phyloP scores from a whole-genome alignment of 1,140 invertebrate genomes.

The Apis laboriosa region DNA sequence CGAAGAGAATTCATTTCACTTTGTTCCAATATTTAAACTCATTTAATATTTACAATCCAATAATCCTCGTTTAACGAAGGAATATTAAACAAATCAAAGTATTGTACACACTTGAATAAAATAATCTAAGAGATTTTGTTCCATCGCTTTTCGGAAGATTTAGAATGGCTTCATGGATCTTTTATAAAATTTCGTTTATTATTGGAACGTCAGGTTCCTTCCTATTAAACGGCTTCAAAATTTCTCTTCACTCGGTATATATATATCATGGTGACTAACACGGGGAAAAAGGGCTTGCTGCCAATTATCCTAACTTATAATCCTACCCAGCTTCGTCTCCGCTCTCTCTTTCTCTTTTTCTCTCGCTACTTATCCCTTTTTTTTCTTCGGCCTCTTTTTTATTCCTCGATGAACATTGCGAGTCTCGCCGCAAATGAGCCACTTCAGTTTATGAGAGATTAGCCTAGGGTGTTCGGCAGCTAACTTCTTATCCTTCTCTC shows the following conservation, averaged over 20 bases:
- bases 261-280: conserved; percentile 37
- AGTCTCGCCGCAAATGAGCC: conserved; percentile 52
- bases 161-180: conserved; percentile 4
- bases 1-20: not conserved
- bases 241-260: not conserved
- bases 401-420: conserved; percentile 43
- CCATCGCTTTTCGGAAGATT: not conserved
- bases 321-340: conserved; percentile 20
- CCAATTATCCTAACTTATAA: conserved; percentile 41
- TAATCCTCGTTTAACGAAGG: not conserved
- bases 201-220: not conserved
- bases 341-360: conserved; percentile 19
- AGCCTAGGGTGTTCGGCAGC: conserved; percentile 49
- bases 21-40: not conserved
- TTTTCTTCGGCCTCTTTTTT: not conserved
- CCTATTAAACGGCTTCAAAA: conserved; percentile 29
- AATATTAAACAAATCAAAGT: not conserved
- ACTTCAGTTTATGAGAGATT: conserved; percentile 51
- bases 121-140: not conserved
- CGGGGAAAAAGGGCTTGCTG: conserved; percentile 35
- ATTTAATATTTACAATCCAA: not conserved
- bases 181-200: not conserved
- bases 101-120: conserved; percentile 16
- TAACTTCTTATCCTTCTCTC: conserved; percentile 47
- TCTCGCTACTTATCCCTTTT: conserved; percentile 20